Evolutionary conservation across 1,140 invertebrate species (phyloP), one percentile per base, ranked within the genome.

Genomic region (Caerostris extrusa): DNA sequence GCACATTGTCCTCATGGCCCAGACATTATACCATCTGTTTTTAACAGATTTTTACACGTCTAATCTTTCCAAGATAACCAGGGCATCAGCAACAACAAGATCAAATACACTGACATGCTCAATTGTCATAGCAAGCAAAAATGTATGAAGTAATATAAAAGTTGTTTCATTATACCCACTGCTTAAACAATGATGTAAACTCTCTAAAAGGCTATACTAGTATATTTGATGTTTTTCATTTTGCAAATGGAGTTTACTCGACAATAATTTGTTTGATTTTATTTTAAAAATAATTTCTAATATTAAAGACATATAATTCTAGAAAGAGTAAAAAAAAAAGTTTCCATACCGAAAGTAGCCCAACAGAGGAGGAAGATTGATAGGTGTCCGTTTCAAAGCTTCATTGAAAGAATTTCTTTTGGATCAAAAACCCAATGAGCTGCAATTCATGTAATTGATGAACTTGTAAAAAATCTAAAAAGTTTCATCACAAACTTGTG

Each of bases 271-370:
- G 7, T 19, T 3, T 77, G 34, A 77, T 7, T n/a, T 7, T 12
- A 3, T 12, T 7, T 14, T 5, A 55, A 85, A 6, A 85, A 10
- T 55, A 14, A 3, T 3, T 14, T 56, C 56, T 8, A 55, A 8
- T 85, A 55, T 53, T 2, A 56, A 85, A 55, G 8, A 87, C 19
- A 87, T 19, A n/a, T 64, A 10, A 64, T 10, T 17, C 17, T 34
- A 34, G 34, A 34, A 34, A 34, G 34, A 34, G 34, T 34, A n/a
- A n/a, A 2, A 2, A 81, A 19, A 81, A 50, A 1, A 81, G 7
- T n/a, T 19, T 7, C 14, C 60, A 58, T 94, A 94, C 93, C 93
- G 7, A 60, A 94, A 94, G n/a, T 94, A 94, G 7, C 93, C 93
- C 58, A 94, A 58, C 4, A 94, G 56, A 88, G 93, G 93, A 17